Base-by-base conservation (phyloP, 2,888 invertebrate species). In the Agonopterix alstromeriana region DNA sequence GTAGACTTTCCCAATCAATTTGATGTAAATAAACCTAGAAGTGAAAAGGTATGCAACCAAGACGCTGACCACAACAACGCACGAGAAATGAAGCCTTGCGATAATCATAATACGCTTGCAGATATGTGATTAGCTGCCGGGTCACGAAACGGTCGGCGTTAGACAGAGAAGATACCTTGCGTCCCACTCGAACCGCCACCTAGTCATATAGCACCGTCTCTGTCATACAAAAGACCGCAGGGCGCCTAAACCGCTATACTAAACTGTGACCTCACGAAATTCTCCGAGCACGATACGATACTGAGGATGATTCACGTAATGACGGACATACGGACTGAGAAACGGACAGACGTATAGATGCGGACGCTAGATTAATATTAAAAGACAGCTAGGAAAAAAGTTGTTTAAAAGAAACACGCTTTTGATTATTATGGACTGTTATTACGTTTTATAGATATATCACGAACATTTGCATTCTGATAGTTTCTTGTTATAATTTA, bases 241-340 rank as follows among this genome's bases (percentile, higher is more conserved):
- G 83, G 83, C 86, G 79, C 82, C 77, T 77, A 79, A 78, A 84
- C 87, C 87, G 87, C 86, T 86, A 87, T 80, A 85, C 76, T 85
- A 86, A 85, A 85, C 87, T 87, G 83, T 86, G 86, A 87, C 87
- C 87, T 86, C 86, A 86, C 87, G 86, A 87, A 87, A 87, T 85
- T 79, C 83, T 79, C 77, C 63, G 58, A 65, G 81, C 83, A 82
- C 83, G 83, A 80, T 83, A 82, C 83, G 83, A 80, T 83, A 80
- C 77, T 60, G 70, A 63, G 70, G 77, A 76, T 85, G 86, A 85
- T 82, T 86, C 85, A 84, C 75, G 72, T 81, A 84, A 85, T 83
- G 82, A 84, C 67, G 79, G 79, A 78, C 73, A 67, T 65, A 76
- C 71, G 58, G 27, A 54, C 77, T 75, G 79, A 79, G 73, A 67